Evolutionary conservation across 2,113 vertebrate species (phyloP).

Genomic region (Lampris incognitus): DNA sequence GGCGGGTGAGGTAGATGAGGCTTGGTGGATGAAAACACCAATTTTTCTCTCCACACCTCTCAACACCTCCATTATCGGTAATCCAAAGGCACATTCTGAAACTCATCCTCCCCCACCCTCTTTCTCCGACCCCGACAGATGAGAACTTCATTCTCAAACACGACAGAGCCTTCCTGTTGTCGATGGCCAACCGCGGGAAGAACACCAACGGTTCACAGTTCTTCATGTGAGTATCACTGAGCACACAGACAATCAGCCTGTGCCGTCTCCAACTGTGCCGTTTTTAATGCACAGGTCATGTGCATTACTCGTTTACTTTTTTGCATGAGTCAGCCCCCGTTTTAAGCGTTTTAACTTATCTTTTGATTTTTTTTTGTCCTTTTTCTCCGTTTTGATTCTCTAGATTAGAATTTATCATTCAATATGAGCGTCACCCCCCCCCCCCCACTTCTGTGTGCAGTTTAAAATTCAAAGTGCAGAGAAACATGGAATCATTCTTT

Average conservation of each 20-base stretch:
- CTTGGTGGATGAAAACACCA: constrained; percentile 10
- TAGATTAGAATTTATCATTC: constrained; percentile 57
- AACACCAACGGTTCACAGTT: constrained; percentile 99
- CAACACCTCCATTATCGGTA: constrained; percentile 39
- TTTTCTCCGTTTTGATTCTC: constrained; percentile 36
- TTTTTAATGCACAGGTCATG: constrained; percentile 10
- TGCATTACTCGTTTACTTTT: constrained; percentile 18
- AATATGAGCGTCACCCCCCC: constrained; percentile 67
- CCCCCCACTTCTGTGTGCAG: constrained; percentile 71
- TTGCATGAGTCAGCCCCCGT: constrained; percentile 5
- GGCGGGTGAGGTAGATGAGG: constrained; percentile 40
- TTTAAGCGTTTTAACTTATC: constrained; percentile 22
- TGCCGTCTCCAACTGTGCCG: constrained; percentile 5
- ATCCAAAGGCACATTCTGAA: constrained; percentile 39
- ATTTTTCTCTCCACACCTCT: constrained; percentile 13
- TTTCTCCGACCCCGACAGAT: constrained; percentile 89
- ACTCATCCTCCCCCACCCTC: constrained; percentile 69
- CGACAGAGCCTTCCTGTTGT: constrained; percentile 98
- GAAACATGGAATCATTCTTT: constrained; percentile 83
- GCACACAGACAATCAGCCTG: not conserved
- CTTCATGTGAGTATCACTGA: constrained; percentile 92
- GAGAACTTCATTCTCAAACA: constrained; percentile 99
- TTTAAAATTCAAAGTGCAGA: constrained; percentile 77
- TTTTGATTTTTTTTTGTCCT: constrained; percentile 42
- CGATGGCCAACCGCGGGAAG: constrained; percentile 99